Percentiles rank a stretch among this genome's conserved stretches.
Conservation (phyloP, 23 tunicate genomes). For the Clavelina lepadiformis region DNA sequence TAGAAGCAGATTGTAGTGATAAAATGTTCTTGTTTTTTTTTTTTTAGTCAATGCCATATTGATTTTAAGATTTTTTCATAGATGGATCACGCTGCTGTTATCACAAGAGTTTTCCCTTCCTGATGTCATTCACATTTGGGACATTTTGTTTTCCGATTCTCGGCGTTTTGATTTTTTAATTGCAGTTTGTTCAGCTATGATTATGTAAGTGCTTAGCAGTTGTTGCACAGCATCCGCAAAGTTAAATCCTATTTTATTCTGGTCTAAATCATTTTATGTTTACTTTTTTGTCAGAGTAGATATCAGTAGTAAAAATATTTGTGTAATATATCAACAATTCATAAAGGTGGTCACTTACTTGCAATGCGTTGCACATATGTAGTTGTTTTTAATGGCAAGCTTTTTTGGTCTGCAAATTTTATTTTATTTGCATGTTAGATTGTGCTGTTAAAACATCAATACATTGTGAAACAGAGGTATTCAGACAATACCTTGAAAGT, state of each 20-base stretch:
- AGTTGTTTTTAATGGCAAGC: no score
- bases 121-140: conserved; percentile 94
- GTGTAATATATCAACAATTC: no score
- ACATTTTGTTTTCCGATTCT: conserved; percentile 73
- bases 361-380: no score
- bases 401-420: no score
- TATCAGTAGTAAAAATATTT: no score
- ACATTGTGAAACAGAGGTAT: no score
- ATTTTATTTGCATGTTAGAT: no score
- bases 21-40: not conserved
- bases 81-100: conserved; percentile 91
- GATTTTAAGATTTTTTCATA: not conserved
- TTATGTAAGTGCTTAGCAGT: conserved; percentile 31
- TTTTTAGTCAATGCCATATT: not conserved
- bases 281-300: no score
- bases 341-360: no score
- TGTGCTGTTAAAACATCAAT: no score
- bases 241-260: not conserved
- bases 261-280: not conserved
- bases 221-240: not conserved
- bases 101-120: conserved; percentile 95
- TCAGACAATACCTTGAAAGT: no score
- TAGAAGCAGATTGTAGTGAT: not conserved
- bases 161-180: conserved; percentile 62
- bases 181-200: conserved; percentile 75